These are phyloP conservation scores for Stigmatopora argus DNA, from an alignment of 2,113 vertebrate species.

Conservation along the genomic window DNA sequence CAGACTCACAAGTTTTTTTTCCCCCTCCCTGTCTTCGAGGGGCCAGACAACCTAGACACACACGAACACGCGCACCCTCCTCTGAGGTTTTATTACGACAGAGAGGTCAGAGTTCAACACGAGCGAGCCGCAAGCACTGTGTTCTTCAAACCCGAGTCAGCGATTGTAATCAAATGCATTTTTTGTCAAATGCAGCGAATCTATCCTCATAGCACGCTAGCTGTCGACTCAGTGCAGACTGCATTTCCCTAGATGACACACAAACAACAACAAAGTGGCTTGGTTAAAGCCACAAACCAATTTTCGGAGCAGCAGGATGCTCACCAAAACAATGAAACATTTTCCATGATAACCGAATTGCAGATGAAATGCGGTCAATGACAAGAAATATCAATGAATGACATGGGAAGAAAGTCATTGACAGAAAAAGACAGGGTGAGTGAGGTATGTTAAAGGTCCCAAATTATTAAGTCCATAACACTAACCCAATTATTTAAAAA, in stretches of 20 bases:
- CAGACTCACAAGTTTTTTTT: slow-evolving; percentile 36
- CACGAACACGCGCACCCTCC: slow-evolving; percentile 18
- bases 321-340: not conserved
- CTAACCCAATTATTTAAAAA: too few relatives aligned
- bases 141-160: not conserved
- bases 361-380: not conserved
- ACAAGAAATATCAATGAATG: not conserved
- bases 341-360: not conserved
- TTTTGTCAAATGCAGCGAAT: slow-evolving; percentile 6
- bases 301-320: not conserved
- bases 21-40: slow-evolving; percentile 32
- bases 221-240: not conserved
- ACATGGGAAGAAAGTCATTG: not conserved
- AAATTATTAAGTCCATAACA: too few relatives aligned
- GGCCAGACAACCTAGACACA: slow-evolving; percentile 37
- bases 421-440: not conserved
- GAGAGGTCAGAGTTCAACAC: slow-evolving; percentile 32
- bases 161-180: slow-evolving; percentile 6
- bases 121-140: slow-evolving; percentile 22
- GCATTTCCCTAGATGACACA: not conserved
- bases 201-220: not conserved
- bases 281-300: slow-evolving; percentile 8
- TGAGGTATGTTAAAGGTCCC: too few relatives aligned
- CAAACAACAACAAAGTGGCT: slow-evolving; percentile 1
- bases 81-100: slow-evolving; percentile 17